Evolutionary conservation across 1,140 invertebrate species (phyloP), one percentile per base, ranked within the genome.

Genomic region (Parasteatoda tepidariorum): DNA sequence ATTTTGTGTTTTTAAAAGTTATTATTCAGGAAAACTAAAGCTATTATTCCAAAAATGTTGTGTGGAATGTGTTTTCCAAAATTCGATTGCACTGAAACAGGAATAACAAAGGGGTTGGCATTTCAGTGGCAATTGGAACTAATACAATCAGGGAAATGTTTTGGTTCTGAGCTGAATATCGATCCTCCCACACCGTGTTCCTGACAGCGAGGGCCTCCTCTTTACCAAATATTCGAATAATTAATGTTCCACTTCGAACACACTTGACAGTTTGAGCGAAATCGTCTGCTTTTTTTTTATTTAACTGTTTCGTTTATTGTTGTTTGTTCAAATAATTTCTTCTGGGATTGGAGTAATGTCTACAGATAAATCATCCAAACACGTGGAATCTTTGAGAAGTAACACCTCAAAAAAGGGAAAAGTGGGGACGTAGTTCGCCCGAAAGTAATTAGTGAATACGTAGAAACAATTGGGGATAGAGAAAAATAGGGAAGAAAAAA

Each of bases 221-320:
- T 13, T 70, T 54, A 26, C 34, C 34, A 70, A 70, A 41, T 41
- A 70, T 38, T 48, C 67, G 67, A 70, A 70, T 70, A 70, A 70
- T 70, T 70, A 70, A 70, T 70, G 67, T 54, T 54, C 67, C 24
- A 18, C 18, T 24, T 5, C 24, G 13, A 6, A 13, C 13, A 41
- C 18, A n/a, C 18, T n/a, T 70, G 67, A 54, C 41, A 70, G 67
- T 70, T 70, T 3, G 2, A 13, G 33, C 18, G 59, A 30, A 70
- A 48, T 13, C 24, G 15, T 11, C 18, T 48, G 11, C 26, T 70
- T 64, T 64, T 64, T 28, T 31, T n/a, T 11, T 33, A 22, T 31
- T n/a, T 33, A 26, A n/a, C 57, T 64, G 24, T 64, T 28, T 64
- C 28, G 61, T 15, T 64, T 30, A 48, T 48, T 48, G 18, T 48